phyloP scores from a whole-genome alignment of 1,140 invertebrate species.

The Melipona quadrifasciata region DNA sequence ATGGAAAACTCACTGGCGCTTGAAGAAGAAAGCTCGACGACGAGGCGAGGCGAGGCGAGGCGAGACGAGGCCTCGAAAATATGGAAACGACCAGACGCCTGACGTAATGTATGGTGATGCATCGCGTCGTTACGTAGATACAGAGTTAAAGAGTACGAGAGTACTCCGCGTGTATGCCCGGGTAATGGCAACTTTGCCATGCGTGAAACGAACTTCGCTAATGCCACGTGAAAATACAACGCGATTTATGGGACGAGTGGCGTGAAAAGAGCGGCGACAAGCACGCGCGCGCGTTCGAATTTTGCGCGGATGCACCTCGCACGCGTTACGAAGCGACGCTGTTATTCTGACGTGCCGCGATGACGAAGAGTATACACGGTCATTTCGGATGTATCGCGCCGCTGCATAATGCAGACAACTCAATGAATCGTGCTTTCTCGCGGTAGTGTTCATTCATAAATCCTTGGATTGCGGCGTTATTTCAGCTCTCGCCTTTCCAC shows the following conservation, averaged over 20 bases:
- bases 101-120: slow-evolving; percentile 38
- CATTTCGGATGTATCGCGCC: background rate
- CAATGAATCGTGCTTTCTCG: background rate
- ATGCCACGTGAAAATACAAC: slow-evolving; percentile 15
- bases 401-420: background rate
- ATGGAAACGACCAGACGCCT: slow-evolving; percentile 17
- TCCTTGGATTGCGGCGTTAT: background rate
- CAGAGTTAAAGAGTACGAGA: slow-evolving; percentile 33
- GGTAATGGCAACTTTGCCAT: slow-evolving; percentile 34
- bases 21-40: too few relatives aligned
- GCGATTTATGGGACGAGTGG: background rate
- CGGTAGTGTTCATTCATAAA: background rate
- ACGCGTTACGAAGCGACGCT: background rate
- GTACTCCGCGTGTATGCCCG: background rate
- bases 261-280: background rate
- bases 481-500: too few relatives aligned
- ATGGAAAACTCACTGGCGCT: slow-evolving; percentile 36
- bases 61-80: slow-evolving; percentile 32
- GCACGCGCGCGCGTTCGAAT: background rate
- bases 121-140: slow-evolving; percentile 41
- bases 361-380: background rate
- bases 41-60: slow-evolving; percentile 6
- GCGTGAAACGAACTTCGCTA: slow-evolving; percentile 40
- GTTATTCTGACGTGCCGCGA: background rate
- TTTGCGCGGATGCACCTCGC: background rate